These are phyloP conservation scores for Pterobdella sp. DNA, from an alignment of 2,888 invertebrate genomes.

Conservation along the genomic window DNA sequence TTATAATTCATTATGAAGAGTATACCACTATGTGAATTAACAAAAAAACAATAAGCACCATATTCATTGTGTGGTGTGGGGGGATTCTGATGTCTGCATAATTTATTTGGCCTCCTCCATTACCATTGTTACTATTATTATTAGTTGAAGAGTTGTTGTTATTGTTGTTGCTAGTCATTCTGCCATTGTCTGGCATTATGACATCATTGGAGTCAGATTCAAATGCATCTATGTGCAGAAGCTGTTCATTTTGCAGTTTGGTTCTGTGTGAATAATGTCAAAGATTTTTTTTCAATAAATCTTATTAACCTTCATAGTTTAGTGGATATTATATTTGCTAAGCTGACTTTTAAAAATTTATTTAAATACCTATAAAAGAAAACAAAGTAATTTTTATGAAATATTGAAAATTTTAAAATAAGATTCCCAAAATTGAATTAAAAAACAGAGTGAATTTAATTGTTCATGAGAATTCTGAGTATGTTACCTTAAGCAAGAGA, in stretches of 20 bases:
- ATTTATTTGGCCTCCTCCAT: slow-evolving; percentile 2
- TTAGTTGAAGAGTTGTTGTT: slow-evolving; percentile 7
- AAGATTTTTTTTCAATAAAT: neutral
- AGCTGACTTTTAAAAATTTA: too few species aligned
- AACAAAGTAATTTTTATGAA: too few species aligned
- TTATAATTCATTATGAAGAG: too few species aligned
- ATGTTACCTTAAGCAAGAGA: slow-evolving; percentile 63
- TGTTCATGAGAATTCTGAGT: neutral
- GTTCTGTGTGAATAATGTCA: slow-evolving; percentile 13
- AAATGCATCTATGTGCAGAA: slow-evolving; percentile 33
- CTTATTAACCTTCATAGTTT: neutral
- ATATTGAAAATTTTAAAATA: too few species aligned
- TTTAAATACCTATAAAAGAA: too few species aligned
- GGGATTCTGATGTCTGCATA: slow-evolving; percentile 25
- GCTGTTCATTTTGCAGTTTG: slow-evolving; percentile 34
- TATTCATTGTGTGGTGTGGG: slow-evolving; percentile 10
- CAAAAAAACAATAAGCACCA: too few species aligned
- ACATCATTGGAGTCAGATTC: slow-evolving; percentile 32
- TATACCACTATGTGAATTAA: too few species aligned
- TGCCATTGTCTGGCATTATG: slow-evolving; percentile 18
- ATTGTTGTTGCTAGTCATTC: slow-evolving; percentile 12
- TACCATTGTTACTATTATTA: neutral
- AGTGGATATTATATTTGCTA: neutral
- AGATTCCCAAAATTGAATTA: too few species aligned
- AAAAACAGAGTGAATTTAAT: too few species aligned